These are phyloP conservation scores for Platalea minor DNA, from an alignment of 2,797 vertebrate genomes.

Conservation along the genomic window DNA sequence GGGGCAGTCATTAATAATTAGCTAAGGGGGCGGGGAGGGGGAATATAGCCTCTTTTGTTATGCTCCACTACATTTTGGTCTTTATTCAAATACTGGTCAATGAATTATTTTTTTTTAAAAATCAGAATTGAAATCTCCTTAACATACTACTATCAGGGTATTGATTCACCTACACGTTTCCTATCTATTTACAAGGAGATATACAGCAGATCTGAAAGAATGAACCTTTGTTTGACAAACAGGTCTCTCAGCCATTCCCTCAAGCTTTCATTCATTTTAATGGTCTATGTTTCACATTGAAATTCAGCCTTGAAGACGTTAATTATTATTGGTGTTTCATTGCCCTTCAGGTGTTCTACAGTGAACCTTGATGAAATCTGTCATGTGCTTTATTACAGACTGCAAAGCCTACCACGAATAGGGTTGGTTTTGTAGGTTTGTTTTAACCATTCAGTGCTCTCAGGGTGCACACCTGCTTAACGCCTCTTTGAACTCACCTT, in stretches of 20 bases:
- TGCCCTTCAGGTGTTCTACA: background rate
- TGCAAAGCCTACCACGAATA: background rate
- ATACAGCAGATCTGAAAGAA: background rate
- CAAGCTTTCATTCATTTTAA: conserved; percentile 6
- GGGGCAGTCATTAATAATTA: background rate
- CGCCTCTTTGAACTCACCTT: background rate
- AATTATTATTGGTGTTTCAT: background rate
- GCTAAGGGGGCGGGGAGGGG: background rate
- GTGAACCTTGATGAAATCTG: background rate
- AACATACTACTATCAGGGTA: background rate
- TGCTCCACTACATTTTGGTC: background rate
- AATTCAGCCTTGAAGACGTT: background rate
- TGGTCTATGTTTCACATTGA: background rate
- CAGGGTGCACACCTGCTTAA: background rate
- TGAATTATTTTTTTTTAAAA: background rate
- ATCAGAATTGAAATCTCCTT: background rate
- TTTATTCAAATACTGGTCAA: background rate
- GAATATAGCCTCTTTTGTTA: background rate
- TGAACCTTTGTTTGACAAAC: background rate
- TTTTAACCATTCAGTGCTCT: background rate
- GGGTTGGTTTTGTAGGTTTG: background rate
- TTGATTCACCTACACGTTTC: background rate
- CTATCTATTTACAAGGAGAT: background rate
- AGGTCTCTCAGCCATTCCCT: background rate
- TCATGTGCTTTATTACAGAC: background rate